phyloP scores from a whole-genome alignment of 2,888 invertebrate genomes.

The Diarsia rubi region DNA sequence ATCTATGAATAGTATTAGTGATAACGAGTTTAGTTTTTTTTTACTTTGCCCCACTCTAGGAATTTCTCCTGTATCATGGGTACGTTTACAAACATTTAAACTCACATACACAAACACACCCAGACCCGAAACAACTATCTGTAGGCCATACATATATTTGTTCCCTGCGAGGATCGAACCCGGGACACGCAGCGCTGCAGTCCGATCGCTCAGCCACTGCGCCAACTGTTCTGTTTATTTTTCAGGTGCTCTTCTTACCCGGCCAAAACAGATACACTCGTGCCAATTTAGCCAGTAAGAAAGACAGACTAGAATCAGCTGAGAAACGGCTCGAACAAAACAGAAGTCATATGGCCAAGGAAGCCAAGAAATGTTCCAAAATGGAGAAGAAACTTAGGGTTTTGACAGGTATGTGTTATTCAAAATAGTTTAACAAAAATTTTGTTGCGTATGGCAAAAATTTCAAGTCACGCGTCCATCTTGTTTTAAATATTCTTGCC shows the following conservation, averaged over 20 bases:
- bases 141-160: too few relatives aligned
- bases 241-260: constrained; percentile 96
- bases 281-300: constrained; percentile 98
- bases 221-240: too few relatives aligned
- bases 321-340: constrained; percentile 98
- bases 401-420: constrained; percentile 92
- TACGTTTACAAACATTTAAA: too few relatives aligned
- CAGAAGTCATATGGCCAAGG: constrained; percentile 98
- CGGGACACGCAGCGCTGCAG: too few relatives aligned
- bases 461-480: neutral
- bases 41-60: too few relatives aligned
- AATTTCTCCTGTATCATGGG: too few relatives aligned
- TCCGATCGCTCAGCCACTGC: too few relatives aligned
- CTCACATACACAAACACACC: too few relatives aligned
- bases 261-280: constrained; percentile 98
- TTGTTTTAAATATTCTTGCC: neutral
- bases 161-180: too few relatives aligned
- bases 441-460: neutral
- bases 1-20: neutral
- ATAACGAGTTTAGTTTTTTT: neutral
- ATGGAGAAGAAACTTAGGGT: constrained; percentile 99
- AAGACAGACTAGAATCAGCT: constrained; percentile 98
- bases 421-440: neutral
- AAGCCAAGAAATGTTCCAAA: constrained; percentile 99
- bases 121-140: too few relatives aligned